Evolutionary conservation across 1,140 invertebrate species (phyloP), one percentile per base, ranked within the genome.

Genomic region (Argopecten irradians): DNA sequence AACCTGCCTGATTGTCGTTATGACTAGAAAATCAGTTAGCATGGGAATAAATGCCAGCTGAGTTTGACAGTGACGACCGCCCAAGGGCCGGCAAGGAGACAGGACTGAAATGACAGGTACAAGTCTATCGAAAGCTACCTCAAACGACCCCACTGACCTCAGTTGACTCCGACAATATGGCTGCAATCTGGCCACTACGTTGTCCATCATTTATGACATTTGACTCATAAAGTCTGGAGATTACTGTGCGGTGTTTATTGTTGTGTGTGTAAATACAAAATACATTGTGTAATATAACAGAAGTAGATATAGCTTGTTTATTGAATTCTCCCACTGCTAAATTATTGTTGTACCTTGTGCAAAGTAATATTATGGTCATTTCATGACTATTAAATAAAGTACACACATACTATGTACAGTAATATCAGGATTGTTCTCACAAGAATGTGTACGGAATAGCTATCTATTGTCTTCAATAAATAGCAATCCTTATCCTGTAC

Each of bases 201-300:
- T 71, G 55, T 71, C 55, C 55, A 71, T 71, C 55, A 71, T 71
- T 71, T 28, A 71, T 71, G 55, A 71, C 55, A 71, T 71, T 71
- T 71, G 8, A 71, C 55, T 71, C 55, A 71, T 71, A 71, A 71
- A 71, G 55, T 71, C 55, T 71, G 22, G 5, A 28, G 55, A 71
- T 71, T 28, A 71, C 16, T 71, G 55, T 71, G n/a, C 16, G 2
- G 55, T 71, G 55, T 71, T 71, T 71, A 71, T 28, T 71, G 28
- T 71, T 71, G 55, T 71, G 22, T 71, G 16, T n/a, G 55, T 71
- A 71, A 28, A 1, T 28, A 8, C 28, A 1, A 22, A 71, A 71
- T 71, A n/a, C 55, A 71, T 71, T 71, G 55, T 71, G 8, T 28
- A 71, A 28, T n/a, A 71, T 39, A n/a, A n/a, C n/a, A n/a, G n/a